Conservation (phyloP, 2,888 invertebrate species). For the Aphidoletes aphidimyza region DNA sequence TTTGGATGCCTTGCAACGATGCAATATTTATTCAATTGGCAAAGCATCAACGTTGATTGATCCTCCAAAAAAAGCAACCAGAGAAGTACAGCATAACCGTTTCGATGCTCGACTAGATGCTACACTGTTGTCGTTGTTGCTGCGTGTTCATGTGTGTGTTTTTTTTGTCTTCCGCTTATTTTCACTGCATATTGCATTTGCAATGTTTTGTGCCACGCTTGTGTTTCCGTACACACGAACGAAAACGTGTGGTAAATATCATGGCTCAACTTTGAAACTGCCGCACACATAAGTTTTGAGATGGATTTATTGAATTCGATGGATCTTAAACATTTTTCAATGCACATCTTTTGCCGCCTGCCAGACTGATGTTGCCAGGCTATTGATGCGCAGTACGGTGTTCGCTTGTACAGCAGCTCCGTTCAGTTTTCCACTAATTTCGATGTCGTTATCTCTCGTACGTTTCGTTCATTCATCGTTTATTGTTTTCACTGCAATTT, state of each 20-base stretch:
- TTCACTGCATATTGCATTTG: not conserved
- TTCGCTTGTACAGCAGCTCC: not conserved
- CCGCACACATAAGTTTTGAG: not conserved
- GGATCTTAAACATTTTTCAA: conserved; percentile 52
- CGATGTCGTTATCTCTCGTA: conserved; percentile 21
- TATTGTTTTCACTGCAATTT: conserved; percentile 50
- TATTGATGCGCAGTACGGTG: not conserved
- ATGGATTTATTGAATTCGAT: conserved; percentile 53
- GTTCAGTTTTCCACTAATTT: not conserved
- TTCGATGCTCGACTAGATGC: too few relatives aligned
- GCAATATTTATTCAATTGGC: conserved; percentile 40
- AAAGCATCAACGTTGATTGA: conserved; percentile 45
- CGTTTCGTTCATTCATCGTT: conserved; percentile 35
- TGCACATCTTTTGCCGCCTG: conserved; percentile 1
- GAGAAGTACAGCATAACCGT: not conserved
- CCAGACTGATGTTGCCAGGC: not conserved
- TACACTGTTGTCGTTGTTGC: not conserved
- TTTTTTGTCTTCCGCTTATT: not conserved
- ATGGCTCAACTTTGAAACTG: not conserved
- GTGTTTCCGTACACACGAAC: too few relatives aligned
- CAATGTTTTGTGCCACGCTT: not conserved
- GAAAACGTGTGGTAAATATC: conserved; percentile 42
- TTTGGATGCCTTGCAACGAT: not conserved
- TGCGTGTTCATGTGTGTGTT: not conserved
- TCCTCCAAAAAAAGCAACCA: not conserved